phyloP scores from a whole-genome alignment of 92 coral and sea anemone species.

The Umimayanthus kanabou region DNA sequence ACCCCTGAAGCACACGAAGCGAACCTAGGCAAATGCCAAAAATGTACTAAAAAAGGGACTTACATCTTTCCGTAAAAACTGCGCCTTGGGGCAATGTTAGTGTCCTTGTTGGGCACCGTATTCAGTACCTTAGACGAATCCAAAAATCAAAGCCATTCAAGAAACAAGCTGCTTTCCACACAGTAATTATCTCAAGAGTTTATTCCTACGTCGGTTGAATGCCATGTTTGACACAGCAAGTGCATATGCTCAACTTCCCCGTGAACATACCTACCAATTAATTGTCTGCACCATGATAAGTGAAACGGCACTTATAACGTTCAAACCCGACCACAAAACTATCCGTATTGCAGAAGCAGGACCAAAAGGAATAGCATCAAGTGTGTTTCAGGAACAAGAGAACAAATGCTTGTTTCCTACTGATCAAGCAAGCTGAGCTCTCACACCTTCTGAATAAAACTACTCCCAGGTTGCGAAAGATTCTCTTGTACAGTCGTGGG shows the following conservation, averaged over 20 bases:
- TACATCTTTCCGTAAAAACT: neutral
- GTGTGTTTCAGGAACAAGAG: slow-evolving; percentile 12
- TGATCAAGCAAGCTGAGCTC: slow-evolving; percentile 9
- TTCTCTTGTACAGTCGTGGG: slow-evolving; percentile 11
- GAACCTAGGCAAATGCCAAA: slow-evolving; percentile 27
- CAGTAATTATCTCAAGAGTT: slow-evolving; percentile 25
- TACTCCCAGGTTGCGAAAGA: neutral
- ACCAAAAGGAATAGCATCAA: slow-evolving; percentile 35
- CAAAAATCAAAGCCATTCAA: slow-evolving; percentile 24
- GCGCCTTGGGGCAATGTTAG: slow-evolving; percentile 31
- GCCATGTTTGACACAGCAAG: slow-evolving; percentile 38
- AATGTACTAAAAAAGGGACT: slow-evolving; percentile 5
- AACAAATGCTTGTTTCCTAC: neutral
- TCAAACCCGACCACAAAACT: slow-evolving; percentile 21
- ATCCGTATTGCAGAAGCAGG: slow-evolving; percentile 17
- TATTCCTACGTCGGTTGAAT: slow-evolving; percentile 36
- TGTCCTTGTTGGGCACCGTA: slow-evolving; percentile 40
- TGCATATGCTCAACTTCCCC: neutral
- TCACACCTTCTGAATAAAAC: slow-evolving; percentile 19
- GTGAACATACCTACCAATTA: slow-evolving; percentile 27
- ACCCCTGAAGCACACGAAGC: slow-evolving; percentile 27
- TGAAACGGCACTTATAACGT: too few relatives aligned
- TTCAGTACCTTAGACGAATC: slow-evolving; percentile 36
- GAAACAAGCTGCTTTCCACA: slow-evolving; percentile 9
- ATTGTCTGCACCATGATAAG: slow-evolving; percentile 21